A percentile compares a stretch with the other conserved stretches of the same genome.
Conservation (phyloP, 1,140 invertebrate species). For the Neotoxoptera formosana region DNA sequence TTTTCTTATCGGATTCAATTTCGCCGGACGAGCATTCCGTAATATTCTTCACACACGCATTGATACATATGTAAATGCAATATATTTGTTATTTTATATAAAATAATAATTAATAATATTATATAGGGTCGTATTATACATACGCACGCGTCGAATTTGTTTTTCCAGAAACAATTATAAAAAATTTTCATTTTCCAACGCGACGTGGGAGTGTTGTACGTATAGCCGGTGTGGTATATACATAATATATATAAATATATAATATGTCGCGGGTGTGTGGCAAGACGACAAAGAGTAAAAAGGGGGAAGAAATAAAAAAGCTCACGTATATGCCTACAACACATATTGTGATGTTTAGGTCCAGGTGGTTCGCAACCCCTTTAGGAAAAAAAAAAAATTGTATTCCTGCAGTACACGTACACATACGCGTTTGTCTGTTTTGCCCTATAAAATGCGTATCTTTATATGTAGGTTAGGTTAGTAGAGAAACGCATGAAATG, state of each 20-base stretch:
- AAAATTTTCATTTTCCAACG: not conserved
- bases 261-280: not conserved
- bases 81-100: not conserved
- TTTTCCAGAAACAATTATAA: not conserved
- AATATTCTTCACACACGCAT: not conserved
- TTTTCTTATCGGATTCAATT: not conserved
- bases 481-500: slow-evolving; percentile 31
- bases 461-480: slow-evolving; percentile 9
- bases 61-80: not conserved
- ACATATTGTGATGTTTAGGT: slow-evolving; percentile 3
- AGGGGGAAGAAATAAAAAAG: slow-evolving; percentile 24
- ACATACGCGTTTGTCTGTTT: not conserved
- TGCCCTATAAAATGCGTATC: slow-evolving; percentile 27
- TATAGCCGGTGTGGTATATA: not conserved
- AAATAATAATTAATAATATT: not conserved
- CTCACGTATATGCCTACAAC: not conserved
- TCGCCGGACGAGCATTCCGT: not conserved
- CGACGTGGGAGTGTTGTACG: not conserved
- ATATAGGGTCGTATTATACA: no score
- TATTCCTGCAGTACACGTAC: slow-evolving; percentile 36
- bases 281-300: slow-evolving; percentile 5
- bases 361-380: slow-evolving; percentile 56
- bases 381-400: slow-evolving; percentile 38
- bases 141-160: not conserved
- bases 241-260: not conserved